Conservation (phyloP, 2,797 vertebrate species). For the Pangasius sanitwongsei region DNA sequence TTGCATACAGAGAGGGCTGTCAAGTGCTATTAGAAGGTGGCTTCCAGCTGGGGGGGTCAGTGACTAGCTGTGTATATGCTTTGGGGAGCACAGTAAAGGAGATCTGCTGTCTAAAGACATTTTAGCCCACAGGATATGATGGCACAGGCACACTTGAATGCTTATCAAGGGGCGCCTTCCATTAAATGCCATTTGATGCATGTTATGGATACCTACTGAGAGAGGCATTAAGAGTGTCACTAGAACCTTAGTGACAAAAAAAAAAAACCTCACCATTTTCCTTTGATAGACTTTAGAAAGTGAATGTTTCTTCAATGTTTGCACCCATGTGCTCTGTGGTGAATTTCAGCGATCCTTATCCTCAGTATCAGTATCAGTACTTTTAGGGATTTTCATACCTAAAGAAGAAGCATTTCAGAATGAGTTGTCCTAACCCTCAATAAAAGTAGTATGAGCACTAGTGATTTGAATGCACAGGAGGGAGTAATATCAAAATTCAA, state of each 20-base stretch:
- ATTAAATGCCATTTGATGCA: background rate
- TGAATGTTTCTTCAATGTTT: background rate
- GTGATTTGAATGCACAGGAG: background rate
- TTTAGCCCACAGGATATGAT: background rate
- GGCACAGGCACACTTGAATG: background rate
- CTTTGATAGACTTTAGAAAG: background rate
- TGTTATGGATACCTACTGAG: background rate
- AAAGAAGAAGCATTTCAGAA: background rate
- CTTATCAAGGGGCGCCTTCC: background rate
- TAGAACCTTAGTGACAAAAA: background rate
- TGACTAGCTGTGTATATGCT: background rate
- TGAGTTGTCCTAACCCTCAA: background rate
- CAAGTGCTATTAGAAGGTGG: background rate
- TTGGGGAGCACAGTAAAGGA: background rate
- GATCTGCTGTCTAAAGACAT: constrained; percentile 1
- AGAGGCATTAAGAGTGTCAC: background rate
- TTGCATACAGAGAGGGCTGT: too few relatives aligned
- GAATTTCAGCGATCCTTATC: background rate
- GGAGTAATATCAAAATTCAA: background rate
- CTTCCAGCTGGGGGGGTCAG: background rate
- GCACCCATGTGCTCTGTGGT: background rate
- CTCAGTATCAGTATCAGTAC: background rate
- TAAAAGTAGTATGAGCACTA: background rate
- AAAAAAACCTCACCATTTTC: background rate
- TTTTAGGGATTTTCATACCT: background rate